phyloP scores from a whole-genome alignment of 2,888 invertebrate genomes.

The Spodoptera littoralis region DNA sequence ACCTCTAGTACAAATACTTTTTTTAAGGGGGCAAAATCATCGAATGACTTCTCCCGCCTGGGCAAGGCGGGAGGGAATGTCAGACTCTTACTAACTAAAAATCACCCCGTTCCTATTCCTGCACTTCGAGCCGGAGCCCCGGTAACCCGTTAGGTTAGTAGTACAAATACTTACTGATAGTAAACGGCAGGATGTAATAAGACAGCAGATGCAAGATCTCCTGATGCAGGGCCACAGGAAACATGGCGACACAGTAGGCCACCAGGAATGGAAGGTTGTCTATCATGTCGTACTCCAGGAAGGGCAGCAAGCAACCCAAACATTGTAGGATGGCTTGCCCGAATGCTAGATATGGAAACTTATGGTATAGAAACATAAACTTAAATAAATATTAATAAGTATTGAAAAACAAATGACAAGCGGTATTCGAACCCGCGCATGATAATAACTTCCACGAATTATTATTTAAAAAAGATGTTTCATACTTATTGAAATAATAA shows the following conservation, averaged over 20 bases:
- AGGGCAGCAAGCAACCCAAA: conserved; percentile 97
- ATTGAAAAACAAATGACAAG: background rate
- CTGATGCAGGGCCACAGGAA: conserved; percentile 97
- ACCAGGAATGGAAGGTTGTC: conserved; percentile 98
- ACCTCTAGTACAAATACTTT: too few species aligned
- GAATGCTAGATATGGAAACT: conserved; percentile 91
- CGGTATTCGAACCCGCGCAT: too few species aligned
- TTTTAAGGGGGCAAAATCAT: too few species aligned
- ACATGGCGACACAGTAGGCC: conserved; percentile 97
- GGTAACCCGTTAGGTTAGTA: too few species aligned
- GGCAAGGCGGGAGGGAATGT: too few species aligned
- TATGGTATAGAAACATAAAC: background rate
- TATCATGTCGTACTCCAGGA: conserved; percentile 98
- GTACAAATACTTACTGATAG: conserved; percentile 92
- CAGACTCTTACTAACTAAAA: too few species aligned
- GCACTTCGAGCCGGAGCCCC: too few species aligned
- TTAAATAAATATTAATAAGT: background rate
- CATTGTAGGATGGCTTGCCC: conserved; percentile 98
- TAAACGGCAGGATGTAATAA: conserved; percentile 98
- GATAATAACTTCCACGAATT: too few species aligned
- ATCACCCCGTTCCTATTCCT: too few species aligned
- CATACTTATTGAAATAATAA: too few species aligned
- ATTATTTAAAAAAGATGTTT: too few species aligned
- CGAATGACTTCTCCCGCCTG: too few species aligned
- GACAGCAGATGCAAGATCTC: conserved; percentile 98